Evolutionary conservation across 2,797 vertebrate species (phyloP).

Genomic region (Molossus alvarezi): DNA sequence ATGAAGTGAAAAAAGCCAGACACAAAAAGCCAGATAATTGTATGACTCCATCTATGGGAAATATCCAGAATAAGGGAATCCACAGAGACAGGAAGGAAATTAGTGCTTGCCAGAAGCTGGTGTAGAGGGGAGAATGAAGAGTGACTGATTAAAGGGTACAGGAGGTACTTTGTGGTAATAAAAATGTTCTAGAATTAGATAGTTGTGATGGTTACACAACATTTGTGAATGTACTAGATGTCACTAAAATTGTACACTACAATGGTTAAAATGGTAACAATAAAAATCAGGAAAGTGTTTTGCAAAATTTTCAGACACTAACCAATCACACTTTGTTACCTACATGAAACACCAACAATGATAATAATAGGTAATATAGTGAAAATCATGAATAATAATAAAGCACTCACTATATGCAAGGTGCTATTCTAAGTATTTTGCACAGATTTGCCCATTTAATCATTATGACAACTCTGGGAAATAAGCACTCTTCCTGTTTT

Average conservation of each 20-base stretch:
- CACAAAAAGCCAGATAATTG: background rate
- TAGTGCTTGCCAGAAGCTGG: background rate
- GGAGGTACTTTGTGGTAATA: background rate
- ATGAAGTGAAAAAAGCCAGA: background rate
- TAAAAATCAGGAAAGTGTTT: background rate
- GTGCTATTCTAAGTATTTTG: constrained; percentile 2
- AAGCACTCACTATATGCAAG: background rate
- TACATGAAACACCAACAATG: background rate
- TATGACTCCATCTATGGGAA: background rate
- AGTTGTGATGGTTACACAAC: background rate
- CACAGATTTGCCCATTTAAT: constrained; percentile 20
- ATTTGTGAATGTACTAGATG: background rate
- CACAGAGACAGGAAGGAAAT: constrained; percentile 13
- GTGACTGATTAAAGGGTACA: background rate
- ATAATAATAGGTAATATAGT: background rate
- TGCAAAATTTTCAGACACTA: background rate
- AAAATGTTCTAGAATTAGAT: constrained; percentile 9
- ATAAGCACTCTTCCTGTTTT: background rate
- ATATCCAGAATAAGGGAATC: background rate
- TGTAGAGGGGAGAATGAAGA: background rate
- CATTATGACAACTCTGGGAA: background rate
- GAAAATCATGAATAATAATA: background rate
- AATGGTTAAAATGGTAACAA: constrained; percentile 5
- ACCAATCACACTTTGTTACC: background rate
- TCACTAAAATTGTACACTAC: background rate